Conservation (phyloP, 2,113 vertebrate genomes). For the Myrmecophaga tridactyla region DNA sequence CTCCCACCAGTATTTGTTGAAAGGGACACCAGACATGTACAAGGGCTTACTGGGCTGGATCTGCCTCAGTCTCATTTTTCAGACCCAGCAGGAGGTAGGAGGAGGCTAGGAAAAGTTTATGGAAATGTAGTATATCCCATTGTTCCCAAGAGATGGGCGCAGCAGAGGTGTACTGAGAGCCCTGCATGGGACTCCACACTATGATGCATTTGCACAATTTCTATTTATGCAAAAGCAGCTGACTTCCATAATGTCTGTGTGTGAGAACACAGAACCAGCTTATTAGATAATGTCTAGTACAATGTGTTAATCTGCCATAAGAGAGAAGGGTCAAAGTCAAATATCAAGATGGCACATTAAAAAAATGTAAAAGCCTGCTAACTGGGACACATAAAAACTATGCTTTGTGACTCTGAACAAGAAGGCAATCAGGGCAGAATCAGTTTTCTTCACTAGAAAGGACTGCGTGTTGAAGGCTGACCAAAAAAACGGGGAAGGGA, state of each 20-base stretch:
- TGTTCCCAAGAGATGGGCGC: not conserved
- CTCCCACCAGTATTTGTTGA: not conserved
- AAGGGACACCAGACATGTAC: not conserved
- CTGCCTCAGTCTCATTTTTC: not conserved
- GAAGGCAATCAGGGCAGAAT: not conserved
- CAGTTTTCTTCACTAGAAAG: too few species aligned
- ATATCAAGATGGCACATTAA: not conserved
- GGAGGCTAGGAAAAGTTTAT: not conserved
- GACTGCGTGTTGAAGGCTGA: not conserved
- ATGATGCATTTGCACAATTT: not conserved
- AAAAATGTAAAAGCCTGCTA: not conserved
- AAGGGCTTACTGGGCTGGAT: not conserved
- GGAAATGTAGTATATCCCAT: not conserved
- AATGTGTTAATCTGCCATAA: not conserved
- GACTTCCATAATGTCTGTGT: not conserved
- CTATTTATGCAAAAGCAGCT: not conserved
- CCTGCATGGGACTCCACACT: not conserved
- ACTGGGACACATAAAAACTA: not conserved
- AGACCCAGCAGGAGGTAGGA: not conserved
- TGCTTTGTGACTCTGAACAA: not conserved
- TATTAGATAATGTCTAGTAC: not conserved
- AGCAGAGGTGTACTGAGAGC: not conserved
- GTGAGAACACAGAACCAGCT: not conserved
- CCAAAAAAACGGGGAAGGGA: not conserved
- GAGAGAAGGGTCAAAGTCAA: not conserved